Evolutionary conservation across 1,140 invertebrate species (phyloP).

Genomic region (Calephelis nemesis): DNA sequence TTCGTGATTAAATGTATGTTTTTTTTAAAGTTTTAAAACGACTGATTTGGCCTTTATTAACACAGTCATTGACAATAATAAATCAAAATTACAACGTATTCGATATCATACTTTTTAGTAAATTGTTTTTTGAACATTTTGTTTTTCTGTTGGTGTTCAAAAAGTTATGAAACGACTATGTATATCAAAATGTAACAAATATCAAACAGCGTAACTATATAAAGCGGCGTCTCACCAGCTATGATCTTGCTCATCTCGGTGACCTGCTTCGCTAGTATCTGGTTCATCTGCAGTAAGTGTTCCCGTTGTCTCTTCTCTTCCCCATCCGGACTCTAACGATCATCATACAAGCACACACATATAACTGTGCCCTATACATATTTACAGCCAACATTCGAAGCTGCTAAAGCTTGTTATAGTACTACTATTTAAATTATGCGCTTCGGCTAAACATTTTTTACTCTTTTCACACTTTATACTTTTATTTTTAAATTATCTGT

Average conservation of each 20-base stretch:
- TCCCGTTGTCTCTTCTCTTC: conserved; percentile 93
- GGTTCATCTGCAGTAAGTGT: conserved; percentile 92
- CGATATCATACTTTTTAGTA: too few relatives aligned
- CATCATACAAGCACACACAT: conserved; percentile 50
- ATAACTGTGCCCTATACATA: conserved; percentile 48
- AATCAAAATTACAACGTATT: too few relatives aligned
- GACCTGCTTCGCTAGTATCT: conserved; percentile 95
- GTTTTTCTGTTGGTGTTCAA: too few relatives aligned
- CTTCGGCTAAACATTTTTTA: too few relatives aligned
- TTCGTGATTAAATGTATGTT: too few relatives aligned
- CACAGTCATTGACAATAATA: too few relatives aligned
- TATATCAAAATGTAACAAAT: conserved; percentile 1
- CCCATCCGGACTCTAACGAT: conserved; percentile 81
- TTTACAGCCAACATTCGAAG: conserved; percentile 74
- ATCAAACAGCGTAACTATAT: conserved; percentile 32
- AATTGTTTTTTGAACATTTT: too few relatives aligned
- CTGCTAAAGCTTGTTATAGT: conserved; percentile 45
- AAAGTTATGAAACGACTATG: neutral
- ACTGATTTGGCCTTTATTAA: too few relatives aligned
- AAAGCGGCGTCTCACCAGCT: conserved; percentile 84
- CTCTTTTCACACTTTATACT: too few relatives aligned
- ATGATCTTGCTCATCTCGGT: conserved; percentile 96
- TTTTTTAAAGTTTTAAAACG: too few relatives aligned
- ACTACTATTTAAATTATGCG: neutral
- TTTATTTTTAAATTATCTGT: too few relatives aligned